phyloP scores from a whole-genome alignment of 2,797 vertebrate genomes.

The Halcyon leucocephala region DNA sequence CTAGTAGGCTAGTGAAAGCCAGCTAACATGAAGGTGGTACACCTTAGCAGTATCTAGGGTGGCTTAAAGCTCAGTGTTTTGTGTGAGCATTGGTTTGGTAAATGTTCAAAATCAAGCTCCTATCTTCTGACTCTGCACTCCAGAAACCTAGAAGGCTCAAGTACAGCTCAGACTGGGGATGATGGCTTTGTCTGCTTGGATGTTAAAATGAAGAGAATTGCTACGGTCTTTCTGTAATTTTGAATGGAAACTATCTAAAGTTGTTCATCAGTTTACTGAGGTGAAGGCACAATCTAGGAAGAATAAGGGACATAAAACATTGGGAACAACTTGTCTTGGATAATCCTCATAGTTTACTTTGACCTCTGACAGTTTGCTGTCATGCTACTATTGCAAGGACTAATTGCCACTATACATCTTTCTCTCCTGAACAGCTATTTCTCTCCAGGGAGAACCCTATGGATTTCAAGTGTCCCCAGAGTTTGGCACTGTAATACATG shows the following conservation, averaged over 20 bases:
- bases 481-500: not conserved
- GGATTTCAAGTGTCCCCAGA: not conserved
- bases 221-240: not conserved
- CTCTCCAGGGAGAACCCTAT: not conserved
- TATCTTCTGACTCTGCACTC: not conserved
- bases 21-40: not conserved
- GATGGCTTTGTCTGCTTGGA: not conserved
- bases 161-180: not conserved
- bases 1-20: not conserved
- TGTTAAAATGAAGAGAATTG: not conserved
- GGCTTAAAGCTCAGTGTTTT: not conserved
- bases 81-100: not conserved
- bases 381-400: not conserved
- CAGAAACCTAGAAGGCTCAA: not conserved
- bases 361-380: not conserved
- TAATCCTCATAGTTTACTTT: not conserved
- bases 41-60: not conserved
- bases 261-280: not conserved
- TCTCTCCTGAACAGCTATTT: not conserved
- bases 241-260: not conserved
- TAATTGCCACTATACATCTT: not conserved
- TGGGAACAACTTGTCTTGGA: not conserved
- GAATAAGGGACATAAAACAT: rapidly evolving
- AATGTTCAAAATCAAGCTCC: not conserved
- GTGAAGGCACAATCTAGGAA: not conserved